phyloP scores from a whole-genome alignment of 2,797 vertebrate genomes.

The Darevskia mixta region DNA sequence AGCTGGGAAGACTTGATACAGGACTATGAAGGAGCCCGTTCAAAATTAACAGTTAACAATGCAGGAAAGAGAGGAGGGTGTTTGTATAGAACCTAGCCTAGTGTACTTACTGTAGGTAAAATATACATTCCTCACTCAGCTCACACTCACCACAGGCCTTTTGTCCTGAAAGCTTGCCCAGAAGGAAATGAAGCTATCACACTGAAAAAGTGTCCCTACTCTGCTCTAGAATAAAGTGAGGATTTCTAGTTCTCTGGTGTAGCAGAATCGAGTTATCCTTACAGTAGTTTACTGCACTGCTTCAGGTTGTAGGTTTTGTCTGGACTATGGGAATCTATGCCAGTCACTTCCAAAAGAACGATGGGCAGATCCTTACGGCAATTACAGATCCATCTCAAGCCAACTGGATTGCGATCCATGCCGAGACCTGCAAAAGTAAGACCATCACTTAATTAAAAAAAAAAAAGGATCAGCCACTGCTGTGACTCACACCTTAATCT shows the following conservation, averaged over 20 bases:
- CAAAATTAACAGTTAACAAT: background rate
- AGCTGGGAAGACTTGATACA: background rate
- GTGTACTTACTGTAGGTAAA: too few relatives aligned
- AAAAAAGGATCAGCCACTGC: background rate
- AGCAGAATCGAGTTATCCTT: background rate
- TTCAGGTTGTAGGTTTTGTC: background rate
- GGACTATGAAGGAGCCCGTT: background rate
- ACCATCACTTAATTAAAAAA: background rate
- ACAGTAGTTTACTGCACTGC: background rate
- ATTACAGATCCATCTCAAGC: conserved; percentile 50
- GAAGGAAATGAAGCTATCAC: too few relatives aligned
- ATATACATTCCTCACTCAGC: too few relatives aligned
- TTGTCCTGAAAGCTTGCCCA: too few relatives aligned
- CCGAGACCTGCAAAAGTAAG: conserved; percentile 59
- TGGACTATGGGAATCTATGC: conserved; percentile 38
- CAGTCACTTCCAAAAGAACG: conserved; percentile 45
- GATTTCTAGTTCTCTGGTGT: background rate
- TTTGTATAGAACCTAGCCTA: too few relatives aligned
- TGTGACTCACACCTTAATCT: background rate
- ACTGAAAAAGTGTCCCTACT: too few relatives aligned
- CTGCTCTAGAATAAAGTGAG: background rate
- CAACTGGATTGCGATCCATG: conserved; percentile 53
- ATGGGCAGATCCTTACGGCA: conserved; percentile 42
- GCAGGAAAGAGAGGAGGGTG: background rate
- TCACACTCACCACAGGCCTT: too few relatives aligned